phyloP scores from a whole-genome alignment of 1,140 invertebrate genomes.

The Cherax quadricarinatus region DNA sequence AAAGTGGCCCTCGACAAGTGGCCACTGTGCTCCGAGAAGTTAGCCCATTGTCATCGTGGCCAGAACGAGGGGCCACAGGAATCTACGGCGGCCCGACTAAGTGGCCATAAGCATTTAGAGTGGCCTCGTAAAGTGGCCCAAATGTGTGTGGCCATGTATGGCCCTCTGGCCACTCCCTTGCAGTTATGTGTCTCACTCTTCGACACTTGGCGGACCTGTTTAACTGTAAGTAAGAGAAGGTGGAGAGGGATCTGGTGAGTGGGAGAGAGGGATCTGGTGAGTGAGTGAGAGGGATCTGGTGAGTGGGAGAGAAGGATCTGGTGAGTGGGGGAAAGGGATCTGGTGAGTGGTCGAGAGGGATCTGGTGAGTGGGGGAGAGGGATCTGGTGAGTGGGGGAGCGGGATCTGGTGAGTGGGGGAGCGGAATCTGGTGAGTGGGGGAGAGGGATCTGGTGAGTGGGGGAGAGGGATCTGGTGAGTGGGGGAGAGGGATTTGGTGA shows the following conservation, averaged over 20 bases:
- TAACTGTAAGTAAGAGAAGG: slow-evolving; percentile 30
- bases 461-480: too few species aligned
- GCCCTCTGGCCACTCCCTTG: not conserved
- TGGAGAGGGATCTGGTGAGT: not conserved
- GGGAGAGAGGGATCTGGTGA: not conserved
- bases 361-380: too few species aligned
- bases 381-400: too few species aligned
- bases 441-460: too few species aligned
- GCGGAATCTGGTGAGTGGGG: too few species aligned
- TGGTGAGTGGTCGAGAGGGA: too few species aligned
- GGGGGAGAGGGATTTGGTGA: too few species aligned
- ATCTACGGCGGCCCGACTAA: not conserved
- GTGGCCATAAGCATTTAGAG: not conserved
- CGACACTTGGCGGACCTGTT: slow-evolving; percentile 42
- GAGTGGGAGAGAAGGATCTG: too few species aligned
- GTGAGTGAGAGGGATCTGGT: not conserved
- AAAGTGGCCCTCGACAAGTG: not conserved
- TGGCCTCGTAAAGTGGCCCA: not conserved
- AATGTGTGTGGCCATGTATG: not conserved
- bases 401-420: too few species aligned
- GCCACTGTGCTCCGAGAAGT: not conserved
- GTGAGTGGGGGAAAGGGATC: too few species aligned
- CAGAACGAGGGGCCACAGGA: not conserved
- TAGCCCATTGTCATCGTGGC: not conserved
- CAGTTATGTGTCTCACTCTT: slow-evolving; percentile 45